phyloP scores from a whole-genome alignment of 2,888 invertebrate species.

The Lissocephala sabroskyi region DNA sequence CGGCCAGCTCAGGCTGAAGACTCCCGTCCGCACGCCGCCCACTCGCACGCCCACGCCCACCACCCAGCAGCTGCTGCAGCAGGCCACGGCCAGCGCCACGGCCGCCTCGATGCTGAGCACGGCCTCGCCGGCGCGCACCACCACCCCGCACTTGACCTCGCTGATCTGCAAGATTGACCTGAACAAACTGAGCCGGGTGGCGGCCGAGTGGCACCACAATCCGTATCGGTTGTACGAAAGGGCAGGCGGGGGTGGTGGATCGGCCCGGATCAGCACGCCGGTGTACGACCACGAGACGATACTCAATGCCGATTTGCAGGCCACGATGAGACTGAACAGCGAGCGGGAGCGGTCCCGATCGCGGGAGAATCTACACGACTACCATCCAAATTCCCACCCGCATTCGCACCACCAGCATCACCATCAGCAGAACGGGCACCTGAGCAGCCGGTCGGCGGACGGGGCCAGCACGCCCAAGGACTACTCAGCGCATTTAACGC shows the following conservation, averaged over 20 bases:
- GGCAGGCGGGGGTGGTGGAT: constrained; percentile 16
- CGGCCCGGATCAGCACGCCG: constrained; percentile 28
- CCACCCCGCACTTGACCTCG: constrained; percentile 49
- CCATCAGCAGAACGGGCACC: constrained; percentile 50
- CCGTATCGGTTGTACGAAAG: constrained; percentile 48
- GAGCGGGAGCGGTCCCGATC: constrained; percentile 27
- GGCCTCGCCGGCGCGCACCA: constrained; percentile 40
- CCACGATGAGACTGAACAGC: constrained; percentile 25
- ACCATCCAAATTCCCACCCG: too few species aligned
- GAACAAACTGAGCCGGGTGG: constrained; percentile 59
- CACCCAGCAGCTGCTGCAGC: constrained; percentile 31
- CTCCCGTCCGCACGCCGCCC: constrained; percentile 49
- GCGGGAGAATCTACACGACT: constrained; percentile 27
- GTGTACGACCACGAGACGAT: constrained; percentile 38
- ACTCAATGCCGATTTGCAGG: constrained; percentile 39
- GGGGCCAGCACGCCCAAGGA: constrained; percentile 55
- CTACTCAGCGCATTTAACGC: constrained; percentile 13
- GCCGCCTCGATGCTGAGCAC: constrained; percentile 21
- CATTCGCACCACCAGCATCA: too few species aligned
- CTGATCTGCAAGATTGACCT: constrained; percentile 70
- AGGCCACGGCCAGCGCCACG: constrained; percentile 34
- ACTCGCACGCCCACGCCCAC: constrained; percentile 63
- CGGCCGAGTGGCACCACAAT: constrained; percentile 65
- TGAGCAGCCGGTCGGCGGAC: constrained; percentile 51
- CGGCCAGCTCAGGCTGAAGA: constrained; percentile 44